These are phyloP conservation scores for Colletes latitarsis DNA, from an alignment of 1,140 invertebrate genomes.

Conservation along the genomic window DNA sequence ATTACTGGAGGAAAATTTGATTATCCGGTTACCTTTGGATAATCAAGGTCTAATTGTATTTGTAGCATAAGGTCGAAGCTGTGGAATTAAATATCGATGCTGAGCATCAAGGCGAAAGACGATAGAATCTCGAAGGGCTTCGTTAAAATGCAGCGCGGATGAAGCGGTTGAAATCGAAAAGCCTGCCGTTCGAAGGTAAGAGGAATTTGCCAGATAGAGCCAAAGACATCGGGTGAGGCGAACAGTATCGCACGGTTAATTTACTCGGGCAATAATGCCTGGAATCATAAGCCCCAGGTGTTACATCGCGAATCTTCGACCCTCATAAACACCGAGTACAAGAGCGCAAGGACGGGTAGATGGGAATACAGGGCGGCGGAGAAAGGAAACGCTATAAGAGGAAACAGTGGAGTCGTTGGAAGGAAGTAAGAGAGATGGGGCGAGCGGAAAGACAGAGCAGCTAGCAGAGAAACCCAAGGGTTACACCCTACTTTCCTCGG, in stretches of 20 bases:
- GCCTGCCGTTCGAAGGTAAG: neutral
- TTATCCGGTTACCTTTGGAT: too few relatives aligned
- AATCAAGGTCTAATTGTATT: too few relatives aligned
- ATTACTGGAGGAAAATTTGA: too few relatives aligned
- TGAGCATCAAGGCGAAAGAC: too few relatives aligned
- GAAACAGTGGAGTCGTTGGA: neutral
- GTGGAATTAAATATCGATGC: too few relatives aligned
- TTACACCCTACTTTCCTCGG: conserved; percentile 58
- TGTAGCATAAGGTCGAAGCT: too few relatives aligned
- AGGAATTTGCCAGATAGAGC: conserved; percentile 30
- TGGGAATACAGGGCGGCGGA: neutral
- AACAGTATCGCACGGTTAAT: conserved; percentile 68
- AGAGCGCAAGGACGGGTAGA: conserved; percentile 17
- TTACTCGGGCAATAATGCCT: conserved; percentile 72
- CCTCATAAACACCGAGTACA: conserved; percentile 68
- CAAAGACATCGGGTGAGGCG: conserved; percentile 17
- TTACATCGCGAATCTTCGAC: conserved; percentile 71
- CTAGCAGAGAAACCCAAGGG: conserved; percentile 33
- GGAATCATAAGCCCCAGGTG: conserved; percentile 74
- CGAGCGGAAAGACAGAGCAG: conserved; percentile 9
- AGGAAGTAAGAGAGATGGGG: neutral
- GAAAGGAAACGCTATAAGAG: neutral
- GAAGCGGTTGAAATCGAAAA: neutral
- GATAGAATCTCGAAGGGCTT: neutral
- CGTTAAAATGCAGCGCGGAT: conserved; percentile 25